Percentiles rank a stretch among this genome's conserved stretches.
Evolutionary conservation across 2,113 vertebrate genomes (phyloP).

Genomic region (Gasterosteus nipponicus): DNA sequence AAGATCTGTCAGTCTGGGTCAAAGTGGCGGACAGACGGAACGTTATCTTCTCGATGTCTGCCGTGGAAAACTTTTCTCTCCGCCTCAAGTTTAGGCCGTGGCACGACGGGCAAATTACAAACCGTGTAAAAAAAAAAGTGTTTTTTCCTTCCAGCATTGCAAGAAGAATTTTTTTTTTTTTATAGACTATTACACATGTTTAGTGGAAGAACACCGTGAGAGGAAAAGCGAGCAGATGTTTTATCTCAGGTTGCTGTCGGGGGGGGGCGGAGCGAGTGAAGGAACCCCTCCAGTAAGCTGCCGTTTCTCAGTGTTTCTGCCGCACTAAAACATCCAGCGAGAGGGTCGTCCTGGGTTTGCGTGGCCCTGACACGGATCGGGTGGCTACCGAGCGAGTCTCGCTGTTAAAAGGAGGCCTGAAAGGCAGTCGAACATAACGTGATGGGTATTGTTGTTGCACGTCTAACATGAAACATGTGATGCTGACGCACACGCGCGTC

Average conservation of each 20-base stretch:
- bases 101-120: neutral
- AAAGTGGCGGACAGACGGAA: neutral
- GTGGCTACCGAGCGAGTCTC: slow-evolving; percentile 16
- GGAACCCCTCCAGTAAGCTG: slow-evolving; percentile 5
- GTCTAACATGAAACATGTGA: slow-evolving; percentile 10
- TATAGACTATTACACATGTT: neutral
- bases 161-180: neutral
- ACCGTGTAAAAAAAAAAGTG: slow-evolving; percentile 10
- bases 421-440: neutral
- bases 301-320: slow-evolving; percentile 40
- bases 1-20: neutral
- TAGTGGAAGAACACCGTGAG: neutral
- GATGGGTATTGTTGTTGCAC: neutral
- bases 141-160: neutral
- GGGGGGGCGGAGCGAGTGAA: neutral
- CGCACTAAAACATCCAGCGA: slow-evolving; percentile 53
- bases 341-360: slow-evolving; percentile 32
- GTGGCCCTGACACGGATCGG: slow-evolving; percentile 18
- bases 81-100: neutral
- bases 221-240: slow-evolving; percentile 47
- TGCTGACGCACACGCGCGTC: slow-evolving; percentile 1
- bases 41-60: neutral
- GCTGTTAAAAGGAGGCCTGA: slow-evolving; percentile 12
- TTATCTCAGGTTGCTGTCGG: slow-evolving; percentile 25
- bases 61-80: neutral